These are phyloP conservation scores for Sciurus niger DNA, from an alignment of 2,113 vertebrate species.

Conservation along the genomic window DNA sequence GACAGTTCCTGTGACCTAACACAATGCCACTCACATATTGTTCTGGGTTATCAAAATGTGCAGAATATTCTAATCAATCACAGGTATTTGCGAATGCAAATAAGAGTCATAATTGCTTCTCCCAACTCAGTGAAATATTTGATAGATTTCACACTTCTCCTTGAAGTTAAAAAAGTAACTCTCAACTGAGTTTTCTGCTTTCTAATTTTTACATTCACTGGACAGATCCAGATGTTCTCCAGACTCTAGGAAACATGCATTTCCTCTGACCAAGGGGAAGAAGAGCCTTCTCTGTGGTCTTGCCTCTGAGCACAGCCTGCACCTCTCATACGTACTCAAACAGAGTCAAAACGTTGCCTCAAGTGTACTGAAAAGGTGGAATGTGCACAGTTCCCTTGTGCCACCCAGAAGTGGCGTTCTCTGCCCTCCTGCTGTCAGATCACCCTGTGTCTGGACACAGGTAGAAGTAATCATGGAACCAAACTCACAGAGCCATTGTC, in stretches of 20 bases:
- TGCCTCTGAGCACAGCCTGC: background rate
- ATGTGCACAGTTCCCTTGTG: fast-evolving
- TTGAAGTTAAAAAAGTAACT: background rate
- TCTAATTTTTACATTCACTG: background rate
- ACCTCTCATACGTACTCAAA: background rate
- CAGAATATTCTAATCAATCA: background rate
- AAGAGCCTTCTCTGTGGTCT: background rate
- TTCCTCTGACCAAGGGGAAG: background rate
- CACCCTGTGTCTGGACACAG: background rate
- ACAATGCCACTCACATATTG: background rate
- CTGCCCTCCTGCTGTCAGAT: background rate
- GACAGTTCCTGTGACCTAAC: background rate
- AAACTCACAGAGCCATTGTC: background rate
- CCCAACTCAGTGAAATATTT: background rate
- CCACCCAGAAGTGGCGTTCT: no score
- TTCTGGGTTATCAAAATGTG: background rate
- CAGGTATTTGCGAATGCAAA: background rate
- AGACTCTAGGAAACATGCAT: background rate
- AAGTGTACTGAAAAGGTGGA: background rate
- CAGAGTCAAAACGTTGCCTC: background rate
- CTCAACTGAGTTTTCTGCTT: background rate
- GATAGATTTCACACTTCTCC: background rate
- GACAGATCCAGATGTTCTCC: background rate
- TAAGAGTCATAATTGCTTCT: background rate
- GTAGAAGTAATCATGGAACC: background rate